phyloP scores from a whole-genome alignment of 1,140 invertebrate genomes.

The Centruroides vittatus region DNA sequence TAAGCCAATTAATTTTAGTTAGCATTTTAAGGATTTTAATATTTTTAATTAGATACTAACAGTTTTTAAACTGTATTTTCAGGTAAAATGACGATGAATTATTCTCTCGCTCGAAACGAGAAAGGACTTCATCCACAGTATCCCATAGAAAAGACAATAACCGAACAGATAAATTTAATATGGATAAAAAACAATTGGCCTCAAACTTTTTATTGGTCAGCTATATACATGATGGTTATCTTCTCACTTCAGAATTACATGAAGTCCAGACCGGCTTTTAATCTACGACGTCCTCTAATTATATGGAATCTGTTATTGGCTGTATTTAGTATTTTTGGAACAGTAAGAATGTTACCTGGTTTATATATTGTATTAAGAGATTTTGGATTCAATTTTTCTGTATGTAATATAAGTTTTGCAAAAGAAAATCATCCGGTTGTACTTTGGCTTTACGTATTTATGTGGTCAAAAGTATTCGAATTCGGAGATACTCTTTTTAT shows the following conservation, averaged over 20 bases:
- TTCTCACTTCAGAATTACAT: conserved; percentile 81
- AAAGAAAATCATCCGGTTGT: conserved; percentile 73
- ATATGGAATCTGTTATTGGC: conserved; percentile 87
- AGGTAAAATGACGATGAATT: too few species aligned
- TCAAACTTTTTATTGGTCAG: conserved; percentile 76
- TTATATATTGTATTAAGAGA: conserved; percentile 67
- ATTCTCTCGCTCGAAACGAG: too few species aligned
- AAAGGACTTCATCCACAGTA: too few species aligned
- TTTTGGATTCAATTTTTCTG: conserved; percentile 82
- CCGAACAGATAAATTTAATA: conserved; percentile 20
- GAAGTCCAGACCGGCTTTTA: conserved; percentile 73
- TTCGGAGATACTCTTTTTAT: conserved; percentile 94
- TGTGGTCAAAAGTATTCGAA: conserved; percentile 80
- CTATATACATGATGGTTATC: conserved; percentile 83
- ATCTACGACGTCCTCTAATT: conserved; percentile 65
- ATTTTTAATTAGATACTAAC: too few species aligned
- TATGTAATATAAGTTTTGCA: conserved; percentile 83
- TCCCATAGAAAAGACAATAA: too few species aligned
- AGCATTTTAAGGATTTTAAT: too few species aligned
- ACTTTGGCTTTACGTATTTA: conserved; percentile 94
- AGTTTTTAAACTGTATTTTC: too few species aligned
- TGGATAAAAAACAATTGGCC: conserved; percentile 97
- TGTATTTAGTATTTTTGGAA: conserved; percentile 84
- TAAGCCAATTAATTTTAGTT: too few species aligned
- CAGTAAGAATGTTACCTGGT: conserved; percentile 70